Conservation (phyloP, 1,140 invertebrate genomes). For the Brachionus asplanchnoidis region DNA sequence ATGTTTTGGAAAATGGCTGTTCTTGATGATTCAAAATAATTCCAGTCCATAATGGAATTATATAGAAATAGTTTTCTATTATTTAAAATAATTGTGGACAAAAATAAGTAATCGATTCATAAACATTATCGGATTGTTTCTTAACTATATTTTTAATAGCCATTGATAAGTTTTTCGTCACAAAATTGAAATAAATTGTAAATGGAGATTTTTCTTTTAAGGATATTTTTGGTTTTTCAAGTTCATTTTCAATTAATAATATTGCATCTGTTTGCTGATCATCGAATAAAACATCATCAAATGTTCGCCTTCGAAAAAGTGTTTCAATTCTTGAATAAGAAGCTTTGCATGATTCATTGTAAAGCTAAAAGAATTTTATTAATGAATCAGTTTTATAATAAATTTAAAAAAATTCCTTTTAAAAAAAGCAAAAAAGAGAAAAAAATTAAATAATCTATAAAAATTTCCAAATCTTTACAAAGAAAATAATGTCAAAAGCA, state of each 20-base stretch:
- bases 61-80: slow-evolving; percentile 6
- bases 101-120: not conserved
- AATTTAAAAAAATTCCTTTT: not conserved
- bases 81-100: not conserved
- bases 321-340: not conserved
- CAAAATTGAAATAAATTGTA: not conserved
- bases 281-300: not conserved
- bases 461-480: too few species aligned
- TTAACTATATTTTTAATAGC: not conserved
- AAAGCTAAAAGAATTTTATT: not conserved
- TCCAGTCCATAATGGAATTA: slow-evolving; percentile 1
- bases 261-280: not conserved
- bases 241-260: not conserved
- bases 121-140: not conserved
- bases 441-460: too few species aligned
- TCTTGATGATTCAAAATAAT: not conserved
- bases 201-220: not conserved
- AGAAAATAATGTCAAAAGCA: too few species aligned
- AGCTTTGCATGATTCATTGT: not conserved
- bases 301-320: not conserved
- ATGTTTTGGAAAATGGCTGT: not conserved
- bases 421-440: too few species aligned
- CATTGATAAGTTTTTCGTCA: not conserved
- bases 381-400: not conserved
- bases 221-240: not conserved